Conservation (phyloP, 35 echinoderm and acorn worm species). For the Eucidaris tribuloides region DNA sequence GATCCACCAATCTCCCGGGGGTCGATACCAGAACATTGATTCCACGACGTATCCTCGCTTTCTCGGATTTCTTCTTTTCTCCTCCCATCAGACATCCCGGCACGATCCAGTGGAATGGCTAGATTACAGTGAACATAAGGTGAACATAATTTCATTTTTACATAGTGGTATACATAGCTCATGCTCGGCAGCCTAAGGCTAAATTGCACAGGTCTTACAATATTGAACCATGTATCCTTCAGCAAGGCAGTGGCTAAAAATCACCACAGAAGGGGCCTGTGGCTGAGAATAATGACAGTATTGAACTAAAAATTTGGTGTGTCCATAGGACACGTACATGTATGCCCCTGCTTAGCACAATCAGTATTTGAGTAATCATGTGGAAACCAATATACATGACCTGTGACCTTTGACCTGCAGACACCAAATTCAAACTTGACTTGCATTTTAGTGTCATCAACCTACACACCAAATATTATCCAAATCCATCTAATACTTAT, state of each 20-base stretch:
- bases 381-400: no score
- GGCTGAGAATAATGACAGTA: neutral
- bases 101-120: constrained; percentile 97
- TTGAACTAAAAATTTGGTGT: no score
- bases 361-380: no score
- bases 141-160: neutral
- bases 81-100: constrained; percentile 87
- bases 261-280: neutral
- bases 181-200: no score
- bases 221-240: no score
- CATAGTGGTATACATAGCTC: neutral
- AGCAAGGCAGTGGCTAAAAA: no score
- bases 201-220: neutral
- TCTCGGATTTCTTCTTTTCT: constrained; percentile 92
- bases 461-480: no score
- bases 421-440: no score
- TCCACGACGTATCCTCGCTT: constrained; percentile 73
- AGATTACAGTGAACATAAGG: neutral
- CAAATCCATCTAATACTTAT: no score
- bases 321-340: neutral
- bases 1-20: constrained; percentile 87
- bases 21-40: constrained; percentile 95
- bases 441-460: no score
- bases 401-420: no score
- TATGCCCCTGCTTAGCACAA: neutral